phyloP scores from a whole-genome alignment of 2,888 invertebrate genomes.

The Habroteleia sp. region DNA sequence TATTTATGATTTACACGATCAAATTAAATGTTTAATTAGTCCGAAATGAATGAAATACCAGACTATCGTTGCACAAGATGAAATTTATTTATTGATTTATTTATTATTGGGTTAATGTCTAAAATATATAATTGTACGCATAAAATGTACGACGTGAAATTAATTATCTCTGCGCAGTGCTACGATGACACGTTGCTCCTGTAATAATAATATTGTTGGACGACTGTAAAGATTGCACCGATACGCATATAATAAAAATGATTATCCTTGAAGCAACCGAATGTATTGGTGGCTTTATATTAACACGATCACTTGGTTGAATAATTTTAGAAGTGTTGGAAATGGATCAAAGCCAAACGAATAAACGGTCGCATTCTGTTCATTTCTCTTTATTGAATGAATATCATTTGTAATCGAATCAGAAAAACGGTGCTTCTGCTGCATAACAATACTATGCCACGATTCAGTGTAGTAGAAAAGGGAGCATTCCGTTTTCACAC shows the following conservation, averaged over 20 bases:
- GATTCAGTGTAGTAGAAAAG: conserved; percentile 39
- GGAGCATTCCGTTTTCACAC: conserved; percentile 11
- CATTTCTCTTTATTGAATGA: conserved; percentile 39
- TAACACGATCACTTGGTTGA: conserved; percentile 23
- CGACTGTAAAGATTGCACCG: not conserved
- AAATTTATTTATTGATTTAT: not conserved
- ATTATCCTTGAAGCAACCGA: conserved; percentile 6
- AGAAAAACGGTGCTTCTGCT: conserved; percentile 22
- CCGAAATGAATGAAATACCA: not conserved
- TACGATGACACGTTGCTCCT: conserved; percentile 3
- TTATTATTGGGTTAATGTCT: too few relatives aligned
- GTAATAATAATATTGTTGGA: conserved; percentile 23
- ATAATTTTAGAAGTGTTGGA: conserved; percentile 38
- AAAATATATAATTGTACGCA: too few relatives aligned
- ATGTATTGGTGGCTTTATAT: conserved; percentile 10
- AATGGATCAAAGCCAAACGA: conserved; percentile 50
- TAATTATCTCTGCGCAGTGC: conserved; percentile 6
- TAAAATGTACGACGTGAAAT: too few relatives aligned
- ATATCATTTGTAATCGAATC: conserved; percentile 55
- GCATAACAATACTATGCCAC: conserved; percentile 43
- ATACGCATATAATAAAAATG: not conserved
- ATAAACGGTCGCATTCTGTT: conserved; percentile 19
- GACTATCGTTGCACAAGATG: conserved; percentile 3
- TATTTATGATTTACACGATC: conserved; percentile 2
- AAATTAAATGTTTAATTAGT: conserved; percentile 14